Conservation (phyloP, 2,113 vertebrate genomes). For the Bos taurus region DNA sequence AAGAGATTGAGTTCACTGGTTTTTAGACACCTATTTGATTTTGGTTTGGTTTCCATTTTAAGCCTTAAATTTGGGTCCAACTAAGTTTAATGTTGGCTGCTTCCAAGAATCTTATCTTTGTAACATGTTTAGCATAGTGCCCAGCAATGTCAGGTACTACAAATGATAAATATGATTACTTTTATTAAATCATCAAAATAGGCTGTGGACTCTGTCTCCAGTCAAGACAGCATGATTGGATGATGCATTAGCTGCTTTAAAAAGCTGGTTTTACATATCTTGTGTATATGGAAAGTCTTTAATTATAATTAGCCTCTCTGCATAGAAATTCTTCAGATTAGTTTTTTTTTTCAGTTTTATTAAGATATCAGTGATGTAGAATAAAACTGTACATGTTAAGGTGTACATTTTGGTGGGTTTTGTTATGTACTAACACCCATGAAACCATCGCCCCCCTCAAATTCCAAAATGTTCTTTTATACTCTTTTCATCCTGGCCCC, state of each 20-base stretch:
- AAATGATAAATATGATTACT: not conserved
- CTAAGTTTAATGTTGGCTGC: constrained; percentile 1
- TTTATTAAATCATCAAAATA: not conserved
- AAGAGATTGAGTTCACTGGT: not conserved
- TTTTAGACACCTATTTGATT: not conserved
- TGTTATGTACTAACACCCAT: not conserved
- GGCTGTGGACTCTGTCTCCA: not conserved
- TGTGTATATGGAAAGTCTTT: not conserved
- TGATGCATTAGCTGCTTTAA: not conserved
- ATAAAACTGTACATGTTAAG: not conserved
- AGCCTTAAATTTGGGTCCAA: constrained; percentile 1
- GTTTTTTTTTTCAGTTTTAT: not conserved
- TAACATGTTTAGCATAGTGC: not conserved
- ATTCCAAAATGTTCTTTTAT: not conserved
- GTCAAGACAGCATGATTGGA: not conserved
- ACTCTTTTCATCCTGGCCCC: not conserved
- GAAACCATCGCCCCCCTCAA: not conserved
- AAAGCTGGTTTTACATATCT: too few species aligned
- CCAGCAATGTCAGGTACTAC: not conserved
- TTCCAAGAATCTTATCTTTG: not conserved
- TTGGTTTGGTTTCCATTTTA: constrained; percentile 27
- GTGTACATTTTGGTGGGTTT: not conserved
- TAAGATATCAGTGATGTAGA: not conserved
- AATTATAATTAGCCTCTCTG: not conserved
- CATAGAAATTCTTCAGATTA: not conserved